These are phyloP conservation scores for Neodontobutis hainanensis DNA, from an alignment of 2,113 vertebrate genomes.

Conservation along the genomic window DNA sequence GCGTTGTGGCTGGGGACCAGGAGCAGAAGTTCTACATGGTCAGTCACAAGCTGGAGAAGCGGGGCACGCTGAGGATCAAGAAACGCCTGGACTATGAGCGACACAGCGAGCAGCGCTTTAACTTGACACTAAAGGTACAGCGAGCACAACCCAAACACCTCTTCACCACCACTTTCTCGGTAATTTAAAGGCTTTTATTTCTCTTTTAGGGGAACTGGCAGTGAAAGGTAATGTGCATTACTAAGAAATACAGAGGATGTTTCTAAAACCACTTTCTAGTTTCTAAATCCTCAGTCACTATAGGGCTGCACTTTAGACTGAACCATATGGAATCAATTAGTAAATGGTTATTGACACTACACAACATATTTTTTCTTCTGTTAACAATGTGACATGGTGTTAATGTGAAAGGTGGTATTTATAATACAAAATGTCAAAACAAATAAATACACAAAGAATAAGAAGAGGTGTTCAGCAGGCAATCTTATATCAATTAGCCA, in stretches of 20 bases:
- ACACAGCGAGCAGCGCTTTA: constrained; percentile 84
- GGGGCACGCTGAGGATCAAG: constrained; percentile 83
- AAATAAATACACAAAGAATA: too few relatives aligned
- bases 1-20: constrained; percentile 84
- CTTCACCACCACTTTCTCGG: neutral
- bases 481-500: too few relatives aligned
- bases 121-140: constrained; percentile 81
- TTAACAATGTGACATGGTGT: too few relatives aligned
- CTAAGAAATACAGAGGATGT: neutral
- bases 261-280: neutral
- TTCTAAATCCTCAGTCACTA: too few relatives aligned
- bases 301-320: too few relatives aligned
- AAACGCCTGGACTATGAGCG: constrained; percentile 87
- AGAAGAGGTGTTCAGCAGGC: too few relatives aligned
- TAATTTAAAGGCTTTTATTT: constrained; percentile 13
- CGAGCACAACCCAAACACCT: neutral
- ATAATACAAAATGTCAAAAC: too few relatives aligned
- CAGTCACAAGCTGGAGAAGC: constrained; percentile 80
- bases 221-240: neutral
- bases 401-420: too few relatives aligned
- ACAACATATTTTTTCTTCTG: too few relatives aligned
- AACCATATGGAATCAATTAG: too few relatives aligned
- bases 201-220: neutral
- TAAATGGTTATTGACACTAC: too few relatives aligned
- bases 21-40: constrained; percentile 88